These are phyloP conservation scores for Gonioctena quinquepunctata DNA, from an alignment of 1,140 invertebrate species.

Conservation along the genomic window DNA sequence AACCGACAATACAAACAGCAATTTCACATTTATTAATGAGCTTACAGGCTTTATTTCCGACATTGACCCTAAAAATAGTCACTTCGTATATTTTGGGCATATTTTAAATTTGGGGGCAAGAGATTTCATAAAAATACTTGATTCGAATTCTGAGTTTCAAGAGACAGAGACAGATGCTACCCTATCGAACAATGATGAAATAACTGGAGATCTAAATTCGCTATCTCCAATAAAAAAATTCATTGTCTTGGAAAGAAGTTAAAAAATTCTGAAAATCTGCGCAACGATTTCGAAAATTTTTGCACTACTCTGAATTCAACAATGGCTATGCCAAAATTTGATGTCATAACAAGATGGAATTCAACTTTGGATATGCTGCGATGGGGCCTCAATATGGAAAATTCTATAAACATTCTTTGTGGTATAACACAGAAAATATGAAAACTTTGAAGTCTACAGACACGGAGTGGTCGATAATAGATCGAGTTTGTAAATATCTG, in stretches of 20 bases:
- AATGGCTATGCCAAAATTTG: neutral
- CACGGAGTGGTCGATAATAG: constrained; percentile 7
- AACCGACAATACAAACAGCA: constrained; percentile 2
- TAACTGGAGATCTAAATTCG: constrained; percentile 6
- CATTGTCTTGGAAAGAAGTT: neutral
- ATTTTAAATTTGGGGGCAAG: neutral
- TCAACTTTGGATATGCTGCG: neutral
- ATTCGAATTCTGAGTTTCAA: neutral
- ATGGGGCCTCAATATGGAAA: neutral
- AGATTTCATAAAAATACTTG: constrained; percentile 20
- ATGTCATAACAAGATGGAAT: constrained; percentile 3
- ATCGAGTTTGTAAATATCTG: constrained; percentile 18
- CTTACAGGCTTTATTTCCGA: too few species aligned
- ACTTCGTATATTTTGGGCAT: neutral
- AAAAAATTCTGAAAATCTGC: neutral
- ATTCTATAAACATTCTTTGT: constrained; percentile 13
- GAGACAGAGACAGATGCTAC: constrained; percentile 7
- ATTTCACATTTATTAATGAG: too few species aligned
- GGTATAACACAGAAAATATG: constrained; percentile 16
- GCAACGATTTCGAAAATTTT: neutral
- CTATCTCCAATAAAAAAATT: constrained; percentile 4
- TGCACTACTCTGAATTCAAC: neutral
- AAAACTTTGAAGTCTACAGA: constrained; percentile 14
- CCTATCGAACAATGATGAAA: neutral
- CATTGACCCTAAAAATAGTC: constrained; percentile 3